Evolutionary conservation across 2,888 invertebrate species (phyloP), one percentile per base, ranked within the genome.

Genomic region (Antheraea assamensis): DNA sequence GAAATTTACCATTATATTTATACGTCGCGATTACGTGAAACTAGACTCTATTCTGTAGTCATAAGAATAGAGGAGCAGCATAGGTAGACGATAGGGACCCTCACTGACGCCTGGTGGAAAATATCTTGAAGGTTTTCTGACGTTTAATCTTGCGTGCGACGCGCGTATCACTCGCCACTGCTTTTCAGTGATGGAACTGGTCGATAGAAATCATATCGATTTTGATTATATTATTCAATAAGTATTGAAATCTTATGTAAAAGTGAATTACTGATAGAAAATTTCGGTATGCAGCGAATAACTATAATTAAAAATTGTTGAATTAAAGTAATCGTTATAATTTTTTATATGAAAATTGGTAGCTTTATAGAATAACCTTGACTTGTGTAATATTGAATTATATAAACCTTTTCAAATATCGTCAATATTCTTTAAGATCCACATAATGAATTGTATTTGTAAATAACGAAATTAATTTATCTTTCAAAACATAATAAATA

Each of bases 61-160:
- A 77, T 87, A 89, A 78, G 78, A 80, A 70, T 78, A 78, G 71
- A 73, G 35, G 15, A 76, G 73, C 27, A 35, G 85, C 72, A 80
- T 80, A 82, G 82, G 83, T 85, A 75, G 80, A 75, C 78, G 74
- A 74, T 74, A 78, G 77, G 80, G 79, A 81, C 80, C 80, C 79
- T 82, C 81, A 81, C 79, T 85, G 83, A 79, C 76, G 82, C 78
- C 81, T 85, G 79, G 83, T 83, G 83, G 83, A 87, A 74, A 87
- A 87, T 87, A 85, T 87, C 87, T 86, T 84, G 92, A 91, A 91
- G 93, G 92, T 90, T 73, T 92, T 89, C 92, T 94, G 94, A 94
- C 94, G 92, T 94, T 94, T 94, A 94, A 94, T 94, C 93, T 94
- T 93, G 93, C 93, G 93, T 92, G 89, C 87, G 88, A 90, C 91